These are phyloP conservation scores for Carlito syrichta DNA, from an alignment of 2,113 vertebrate genomes.

Conservation along the genomic window DNA sequence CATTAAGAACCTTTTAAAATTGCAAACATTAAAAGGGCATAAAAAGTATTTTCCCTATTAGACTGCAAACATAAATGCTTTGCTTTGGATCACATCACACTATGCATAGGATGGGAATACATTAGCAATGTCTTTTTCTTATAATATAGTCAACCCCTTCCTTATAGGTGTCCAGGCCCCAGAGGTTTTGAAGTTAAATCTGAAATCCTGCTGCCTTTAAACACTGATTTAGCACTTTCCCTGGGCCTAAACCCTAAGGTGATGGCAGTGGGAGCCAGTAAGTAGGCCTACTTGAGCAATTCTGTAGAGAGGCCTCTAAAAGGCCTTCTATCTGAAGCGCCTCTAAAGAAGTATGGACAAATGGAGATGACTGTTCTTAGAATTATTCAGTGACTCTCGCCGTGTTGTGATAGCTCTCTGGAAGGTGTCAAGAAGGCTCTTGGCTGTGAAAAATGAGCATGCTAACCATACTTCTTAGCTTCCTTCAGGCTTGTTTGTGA, in stretches of 20 bases:
- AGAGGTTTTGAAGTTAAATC: background rate
- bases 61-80: background rate
- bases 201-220: background rate
- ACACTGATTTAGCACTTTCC: background rate
- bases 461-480: background rate
- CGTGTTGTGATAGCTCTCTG: background rate
- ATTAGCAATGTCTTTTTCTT: rapidly evolving
- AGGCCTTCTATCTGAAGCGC: background rate
- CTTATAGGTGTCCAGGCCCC: background rate
- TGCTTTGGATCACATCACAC: background rate
- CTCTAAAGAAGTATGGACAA: background rate
- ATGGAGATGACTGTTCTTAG: background rate
- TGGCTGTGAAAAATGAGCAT: background rate
- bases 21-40: conserved; percentile 40
- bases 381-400: no score
- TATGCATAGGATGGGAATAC: no score
- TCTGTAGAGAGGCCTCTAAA: background rate
- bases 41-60: background rate
- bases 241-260: background rate
- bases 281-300: background rate
- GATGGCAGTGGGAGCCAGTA: rapidly evolving
- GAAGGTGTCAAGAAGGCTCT: background rate
- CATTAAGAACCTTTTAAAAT: conserved; percentile 54
- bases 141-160: background rate
- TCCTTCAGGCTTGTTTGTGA: background rate